Base-by-base conservation (phyloP, 2,113 vertebrate genomes). In the Nyctibius bracteatus region DNA sequence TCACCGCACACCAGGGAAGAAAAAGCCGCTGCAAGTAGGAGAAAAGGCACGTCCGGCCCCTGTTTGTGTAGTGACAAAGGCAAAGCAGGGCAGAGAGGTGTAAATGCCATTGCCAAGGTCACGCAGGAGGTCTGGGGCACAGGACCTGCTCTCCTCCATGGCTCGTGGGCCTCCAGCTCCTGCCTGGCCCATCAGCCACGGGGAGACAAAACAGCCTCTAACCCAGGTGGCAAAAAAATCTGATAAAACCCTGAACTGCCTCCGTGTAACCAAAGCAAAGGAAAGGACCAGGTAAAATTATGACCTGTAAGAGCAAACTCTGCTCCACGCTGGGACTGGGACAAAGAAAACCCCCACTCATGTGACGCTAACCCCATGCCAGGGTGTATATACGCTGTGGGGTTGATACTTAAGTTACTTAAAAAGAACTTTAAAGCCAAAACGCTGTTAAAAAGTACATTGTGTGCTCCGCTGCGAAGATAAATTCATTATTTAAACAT, bases 161-260 rank as follows among this genome's bases (percentile, higher is more conserved):
- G 49, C 35, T 18, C 25, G 0, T 0, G 3, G n/a, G 22, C 21
- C 22, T 55, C 57, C 35, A 9, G 15, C 87, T 19, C 11, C 57
- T 10, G 5, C 31, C 54, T 4, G 14, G 30, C 6, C 68, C 41
- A 0, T 2, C 65, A 21, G 41, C 46, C 33, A 8, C n/a, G 27
- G 22, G 35, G 13, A 33, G 47, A 4, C 31, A n/a, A 15, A 54
- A 17, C 35, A 13, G 44, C 86, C 57, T 8, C 33, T 23, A 10
- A 19, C 9, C 12, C 71, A 8, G 16, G 2, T 0, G 4, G 43
- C 5, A 43, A 71, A 43, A 71, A 39, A 2, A 2, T 0, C 6
- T 8, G 25, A 19, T 1, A 44, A 86, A 0, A 3, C 52, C 68
- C 59, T 19, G 4, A 55, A 70, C 25, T 0, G 2, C 0, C 33